phyloP scores from a whole-genome alignment of 1,140 invertebrate genomes.

The Bombus picipes region DNA sequence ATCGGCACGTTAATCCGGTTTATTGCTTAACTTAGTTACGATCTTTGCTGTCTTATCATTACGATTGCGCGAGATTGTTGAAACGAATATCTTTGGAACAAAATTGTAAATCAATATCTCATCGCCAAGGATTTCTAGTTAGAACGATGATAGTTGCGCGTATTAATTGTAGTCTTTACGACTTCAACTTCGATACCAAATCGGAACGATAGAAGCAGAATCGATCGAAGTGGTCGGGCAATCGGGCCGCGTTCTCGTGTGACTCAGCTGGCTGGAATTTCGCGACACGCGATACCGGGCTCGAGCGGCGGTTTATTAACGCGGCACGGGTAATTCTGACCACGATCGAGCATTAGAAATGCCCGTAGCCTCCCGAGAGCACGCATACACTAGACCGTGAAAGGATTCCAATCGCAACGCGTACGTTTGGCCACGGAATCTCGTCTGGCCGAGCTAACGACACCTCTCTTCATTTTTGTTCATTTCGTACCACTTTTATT shows the following conservation, averaged over 20 bases:
- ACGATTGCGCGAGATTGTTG: no score
- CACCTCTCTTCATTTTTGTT: background rate
- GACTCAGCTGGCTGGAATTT: slow-evolving; percentile 64
- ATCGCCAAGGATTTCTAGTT: no score
- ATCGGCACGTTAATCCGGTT: no score
- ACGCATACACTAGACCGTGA: slow-evolving; percentile 51
- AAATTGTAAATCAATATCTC: no score
- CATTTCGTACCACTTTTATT: no score
- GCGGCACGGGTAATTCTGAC: slow-evolving; percentile 51
- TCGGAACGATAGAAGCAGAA: background rate
- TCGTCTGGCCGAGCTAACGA: slow-evolving; percentile 4
- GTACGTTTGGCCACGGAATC: background rate
- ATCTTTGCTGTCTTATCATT: no score
- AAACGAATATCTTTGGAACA: no score
- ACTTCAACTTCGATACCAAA: no score
- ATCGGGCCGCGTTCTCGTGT: slow-evolving; percentile 29
- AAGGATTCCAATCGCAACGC: slow-evolving; percentile 44
- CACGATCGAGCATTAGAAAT: slow-evolving; percentile 61
- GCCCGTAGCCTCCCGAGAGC: slow-evolving; percentile 42
- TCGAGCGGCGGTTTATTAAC: slow-evolving; percentile 65
- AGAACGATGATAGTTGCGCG: no score
- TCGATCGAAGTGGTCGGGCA: background rate
- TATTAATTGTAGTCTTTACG: no score
- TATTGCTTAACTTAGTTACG: no score
- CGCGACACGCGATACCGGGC: slow-evolving; percentile 64